Evolutionary conservation across 2,113 vertebrate genomes (phyloP).

Genomic region (Psephotus haematonotus): DNA sequence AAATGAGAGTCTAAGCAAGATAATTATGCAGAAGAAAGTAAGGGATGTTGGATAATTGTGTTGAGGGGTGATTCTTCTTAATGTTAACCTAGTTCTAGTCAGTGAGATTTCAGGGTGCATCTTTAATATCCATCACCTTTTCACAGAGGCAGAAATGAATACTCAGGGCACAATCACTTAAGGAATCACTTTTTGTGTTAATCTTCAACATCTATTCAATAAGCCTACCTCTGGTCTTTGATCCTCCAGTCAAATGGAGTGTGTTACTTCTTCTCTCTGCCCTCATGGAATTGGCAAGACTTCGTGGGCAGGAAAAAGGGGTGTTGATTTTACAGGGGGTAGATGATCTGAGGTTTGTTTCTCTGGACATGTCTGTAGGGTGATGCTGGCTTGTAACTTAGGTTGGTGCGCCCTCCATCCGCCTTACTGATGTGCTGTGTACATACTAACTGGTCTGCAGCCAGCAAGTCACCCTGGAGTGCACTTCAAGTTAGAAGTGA

Average conservation of each 20-base stretch:
- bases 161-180: not conserved
- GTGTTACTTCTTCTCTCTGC: not conserved
- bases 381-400: not conserved
- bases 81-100: not conserved
- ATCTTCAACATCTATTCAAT: not conserved
- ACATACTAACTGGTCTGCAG: not conserved
- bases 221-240: not conserved
- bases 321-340: not conserved
- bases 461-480: fast-evolving
- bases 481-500: not conserved
- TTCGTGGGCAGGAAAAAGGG: not conserved
- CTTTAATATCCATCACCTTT: not conserved
- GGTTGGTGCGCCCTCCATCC: not conserved
- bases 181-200: not conserved
- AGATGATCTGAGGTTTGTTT: not conserved
- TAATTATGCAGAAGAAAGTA: not conserved
- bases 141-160: not conserved
- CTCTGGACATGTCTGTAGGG: not conserved
- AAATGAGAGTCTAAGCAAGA: not conserved
- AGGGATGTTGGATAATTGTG: not conserved
- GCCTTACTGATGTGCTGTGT: not conserved
- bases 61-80: not conserved
- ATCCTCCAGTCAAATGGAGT: not conserved
- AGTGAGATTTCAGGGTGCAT: not conserved
- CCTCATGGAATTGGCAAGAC: not conserved